phyloP scores from a whole-genome alignment of 1,140 invertebrate genomes.

The Plectrocnemia conspersa region DNA sequence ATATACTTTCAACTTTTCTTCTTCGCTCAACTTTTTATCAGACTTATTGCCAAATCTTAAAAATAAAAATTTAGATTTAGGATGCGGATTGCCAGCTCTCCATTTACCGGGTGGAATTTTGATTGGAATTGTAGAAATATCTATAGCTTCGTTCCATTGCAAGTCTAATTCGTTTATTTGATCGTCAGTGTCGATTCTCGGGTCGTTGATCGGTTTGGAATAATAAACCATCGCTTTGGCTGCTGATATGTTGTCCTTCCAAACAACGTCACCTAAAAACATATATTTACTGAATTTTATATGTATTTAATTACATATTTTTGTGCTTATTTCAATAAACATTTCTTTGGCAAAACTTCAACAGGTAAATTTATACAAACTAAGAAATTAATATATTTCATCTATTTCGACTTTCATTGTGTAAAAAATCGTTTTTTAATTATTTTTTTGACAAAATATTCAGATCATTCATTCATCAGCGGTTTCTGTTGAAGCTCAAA shows the following conservation, averaged over 20 bases:
- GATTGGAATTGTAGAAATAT: constrained; percentile 9
- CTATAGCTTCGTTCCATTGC: constrained; percentile 13
- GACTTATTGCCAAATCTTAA: constrained; percentile 33
- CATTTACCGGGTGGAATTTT: constrained; percentile 22
- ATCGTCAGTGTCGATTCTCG: neutral
- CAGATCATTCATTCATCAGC: no score
- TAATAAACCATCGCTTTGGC: constrained; percentile 33
- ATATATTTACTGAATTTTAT: neutral
- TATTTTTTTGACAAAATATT: no score
- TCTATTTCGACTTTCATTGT: no score
- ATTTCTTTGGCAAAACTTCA: no score
- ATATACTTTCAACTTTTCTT: constrained; percentile 27
- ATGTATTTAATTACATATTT: no score
- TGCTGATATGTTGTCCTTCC: constrained; percentile 34
- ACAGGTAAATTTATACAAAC: no score
- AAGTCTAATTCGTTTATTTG: constrained; percentile 4
- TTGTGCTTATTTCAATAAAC: no score
- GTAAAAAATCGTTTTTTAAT: no score
- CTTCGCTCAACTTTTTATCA: constrained; percentile 29
- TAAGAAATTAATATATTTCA: no score
- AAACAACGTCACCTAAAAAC: constrained; percentile 33
- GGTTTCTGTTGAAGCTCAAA: no score
- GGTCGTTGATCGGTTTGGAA: constrained; percentile 27
- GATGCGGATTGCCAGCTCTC: constrained; percentile 29
- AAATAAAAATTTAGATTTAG: constrained; percentile 29